These are phyloP conservation scores for Watsonalla binaria DNA, from an alignment of 2,888 invertebrate species.

Conservation along the genomic window DNA sequence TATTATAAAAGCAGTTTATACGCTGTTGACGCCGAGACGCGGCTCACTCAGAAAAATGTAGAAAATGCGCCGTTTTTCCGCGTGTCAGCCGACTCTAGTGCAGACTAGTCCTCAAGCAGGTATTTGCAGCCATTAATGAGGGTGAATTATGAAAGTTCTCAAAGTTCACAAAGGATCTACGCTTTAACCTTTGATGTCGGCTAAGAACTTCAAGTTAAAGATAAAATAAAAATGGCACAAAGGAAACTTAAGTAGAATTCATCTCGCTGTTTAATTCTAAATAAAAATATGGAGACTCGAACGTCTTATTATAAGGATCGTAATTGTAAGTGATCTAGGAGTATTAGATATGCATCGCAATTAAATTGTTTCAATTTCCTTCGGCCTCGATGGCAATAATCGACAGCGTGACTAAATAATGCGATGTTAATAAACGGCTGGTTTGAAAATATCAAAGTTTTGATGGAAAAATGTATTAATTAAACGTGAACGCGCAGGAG, in stretches of 20 bases:
- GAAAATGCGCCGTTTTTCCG: conserved; percentile 22
- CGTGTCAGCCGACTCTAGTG: conserved; percentile 41
- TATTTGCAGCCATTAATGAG: conserved; percentile 44
- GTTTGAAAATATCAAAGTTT: conserved; percentile 54
- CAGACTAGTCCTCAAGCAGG: conserved; percentile 25
- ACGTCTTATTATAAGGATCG: background rate
- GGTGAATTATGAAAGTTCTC: conserved; percentile 32
- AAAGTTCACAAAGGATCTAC: conserved; percentile 9
- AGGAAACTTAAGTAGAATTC: background rate
- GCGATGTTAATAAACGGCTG: conserved; percentile 38
- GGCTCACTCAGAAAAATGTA: conserved; percentile 31
- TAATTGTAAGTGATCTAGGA: background rate
- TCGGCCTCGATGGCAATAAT: background rate
- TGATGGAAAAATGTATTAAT: conserved; percentile 75
- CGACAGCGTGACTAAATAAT: conserved; percentile 13
- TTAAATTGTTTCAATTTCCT: background rate
- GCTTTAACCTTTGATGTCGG: conserved; percentile 4
- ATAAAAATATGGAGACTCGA: background rate
- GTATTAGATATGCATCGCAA: background rate
- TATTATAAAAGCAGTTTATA: conserved; percentile 57
- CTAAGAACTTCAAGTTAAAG: background rate
- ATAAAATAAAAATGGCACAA: background rate
- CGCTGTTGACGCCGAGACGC: conserved; percentile 39
- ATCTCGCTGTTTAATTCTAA: too few relatives aligned
- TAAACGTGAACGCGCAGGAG: conserved; percentile 65